Conservation (phyloP, 1,140 invertebrate genomes). For the Drosophila punjabiensis region DNA sequence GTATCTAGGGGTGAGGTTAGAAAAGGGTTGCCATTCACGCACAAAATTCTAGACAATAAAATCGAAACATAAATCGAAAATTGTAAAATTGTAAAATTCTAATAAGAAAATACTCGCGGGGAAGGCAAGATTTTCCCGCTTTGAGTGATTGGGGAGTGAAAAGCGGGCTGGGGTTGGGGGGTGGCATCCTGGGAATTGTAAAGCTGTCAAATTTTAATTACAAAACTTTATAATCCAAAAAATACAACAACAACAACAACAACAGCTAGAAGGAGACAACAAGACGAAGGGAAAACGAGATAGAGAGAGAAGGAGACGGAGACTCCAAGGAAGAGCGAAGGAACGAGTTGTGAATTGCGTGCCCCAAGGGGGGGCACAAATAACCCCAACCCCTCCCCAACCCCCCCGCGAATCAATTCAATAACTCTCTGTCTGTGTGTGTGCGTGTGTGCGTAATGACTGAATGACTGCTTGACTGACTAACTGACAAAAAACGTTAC, state of each 20-base stretch:
- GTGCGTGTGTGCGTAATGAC: conserved; percentile 75
- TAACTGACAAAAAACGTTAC: conserved; percentile 33
- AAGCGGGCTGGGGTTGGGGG: no score
- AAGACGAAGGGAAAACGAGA: not conserved
- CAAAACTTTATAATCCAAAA: conserved; percentile 84
- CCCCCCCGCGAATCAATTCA: conserved; percentile 69
- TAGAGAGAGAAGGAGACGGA: not conserved
- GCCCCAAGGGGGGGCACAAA: conserved; percentile 22
- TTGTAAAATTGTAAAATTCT: conserved; percentile 74
- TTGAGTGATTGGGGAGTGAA: not conserved
- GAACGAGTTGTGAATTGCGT: conserved; percentile 38
- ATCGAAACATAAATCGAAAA: conserved; percentile 80
- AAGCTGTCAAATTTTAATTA: conserved; percentile 84
- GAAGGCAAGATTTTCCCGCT: conserved; percentile 41
- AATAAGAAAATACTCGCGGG: conserved; percentile 58
- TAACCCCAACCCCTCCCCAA: no score
- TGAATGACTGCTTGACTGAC: conserved; percentile 60
- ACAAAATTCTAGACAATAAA: conserved; percentile 70
- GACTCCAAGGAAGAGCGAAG: conserved; percentile 7
- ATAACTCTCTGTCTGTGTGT: conserved; percentile 63
- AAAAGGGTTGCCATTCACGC: conserved; percentile 9
- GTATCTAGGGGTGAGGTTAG: not conserved
- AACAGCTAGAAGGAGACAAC: conserved; percentile 2
- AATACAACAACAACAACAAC: conserved; percentile 69
- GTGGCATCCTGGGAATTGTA: conserved; percentile 73